Evolutionary conservation across 2,797 vertebrate genomes (phyloP).

Genomic region (Coilia nasus): DNA sequence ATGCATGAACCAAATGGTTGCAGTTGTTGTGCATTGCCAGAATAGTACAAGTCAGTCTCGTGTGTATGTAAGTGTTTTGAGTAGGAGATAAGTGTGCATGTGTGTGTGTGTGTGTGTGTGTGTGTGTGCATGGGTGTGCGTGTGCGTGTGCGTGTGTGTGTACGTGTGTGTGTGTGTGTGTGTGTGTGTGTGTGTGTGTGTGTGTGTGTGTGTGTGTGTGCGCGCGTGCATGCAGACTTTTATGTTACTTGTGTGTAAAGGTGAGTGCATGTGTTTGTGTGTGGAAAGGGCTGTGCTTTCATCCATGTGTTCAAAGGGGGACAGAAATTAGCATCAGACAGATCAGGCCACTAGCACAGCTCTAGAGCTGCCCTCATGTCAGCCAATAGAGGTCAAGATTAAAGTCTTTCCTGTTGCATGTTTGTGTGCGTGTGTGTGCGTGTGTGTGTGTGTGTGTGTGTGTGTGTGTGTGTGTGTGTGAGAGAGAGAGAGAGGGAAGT

Average conservation of each 20-base stretch:
- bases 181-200: neutral
- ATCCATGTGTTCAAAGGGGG: slow-evolving; percentile 2
- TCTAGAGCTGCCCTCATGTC: neutral
- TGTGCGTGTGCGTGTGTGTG: neutral
- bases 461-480: slow-evolving; percentile 28
- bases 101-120: neutral
- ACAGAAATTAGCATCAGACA: slow-evolving; percentile 9
- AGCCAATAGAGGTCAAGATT: slow-evolving; percentile 9
- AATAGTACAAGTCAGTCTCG: neutral
- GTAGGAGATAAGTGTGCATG: neutral
- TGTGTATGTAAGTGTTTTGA: neutral
- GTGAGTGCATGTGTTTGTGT: neutral
- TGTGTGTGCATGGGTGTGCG: neutral
- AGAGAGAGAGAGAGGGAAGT: no score
- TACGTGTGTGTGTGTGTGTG: neutral
- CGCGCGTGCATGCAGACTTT: no score
- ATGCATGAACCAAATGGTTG: no score
- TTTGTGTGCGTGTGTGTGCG: neutral
- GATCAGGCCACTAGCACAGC: neutral
- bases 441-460: slow-evolving; percentile 18
- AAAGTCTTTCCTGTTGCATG: neutral
- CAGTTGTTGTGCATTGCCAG: neutral
- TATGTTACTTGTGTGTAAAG: no score
- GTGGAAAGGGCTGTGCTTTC: neutral
- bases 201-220: neutral